These are phyloP conservation scores for Dasyurus viverrinus DNA, from an alignment of 2,113 vertebrate species.

Conservation along the genomic window DNA sequence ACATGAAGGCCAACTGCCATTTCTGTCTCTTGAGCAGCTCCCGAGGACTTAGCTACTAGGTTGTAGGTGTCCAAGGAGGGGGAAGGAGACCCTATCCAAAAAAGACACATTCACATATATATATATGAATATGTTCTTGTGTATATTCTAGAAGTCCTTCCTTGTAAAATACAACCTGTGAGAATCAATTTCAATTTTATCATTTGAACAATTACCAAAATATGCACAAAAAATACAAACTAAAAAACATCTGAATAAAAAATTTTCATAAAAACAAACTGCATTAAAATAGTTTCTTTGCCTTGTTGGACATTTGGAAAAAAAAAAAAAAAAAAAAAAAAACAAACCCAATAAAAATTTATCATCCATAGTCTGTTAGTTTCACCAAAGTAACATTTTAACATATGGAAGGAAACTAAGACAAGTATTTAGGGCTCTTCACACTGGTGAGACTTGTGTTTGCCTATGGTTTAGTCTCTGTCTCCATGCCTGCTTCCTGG, in stretches of 20 bases:
- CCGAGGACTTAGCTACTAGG: neutral
- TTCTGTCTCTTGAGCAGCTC: neutral
- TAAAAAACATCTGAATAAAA: slow-evolving; percentile 56
- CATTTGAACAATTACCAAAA: slow-evolving; percentile 30
- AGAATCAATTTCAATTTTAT: slow-evolving; percentile 11
- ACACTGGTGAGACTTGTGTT: neutral
- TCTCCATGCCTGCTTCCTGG: slow-evolving; percentile 89
- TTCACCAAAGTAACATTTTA: neutral
- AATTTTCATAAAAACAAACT: slow-evolving; percentile 54
- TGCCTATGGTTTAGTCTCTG: slow-evolving; percentile 85
- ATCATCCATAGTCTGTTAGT: neutral
- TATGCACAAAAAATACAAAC: slow-evolving; percentile 39
- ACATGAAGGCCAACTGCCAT: neutral
- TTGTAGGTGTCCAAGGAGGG: neutral
- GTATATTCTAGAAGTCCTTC: slow-evolving; percentile 11
- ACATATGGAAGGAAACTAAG: neutral
- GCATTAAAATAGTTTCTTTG: slow-evolving; percentile 23
- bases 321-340: neutral
- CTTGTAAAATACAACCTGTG: slow-evolving; percentile 30
- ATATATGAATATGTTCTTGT: neutral
- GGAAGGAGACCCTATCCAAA: neutral
- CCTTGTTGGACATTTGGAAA: slow-evolving; percentile 38
- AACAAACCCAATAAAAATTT: slow-evolving; percentile 44
- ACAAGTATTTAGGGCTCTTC: neutral
- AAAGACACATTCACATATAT: neutral